Conservation (phyloP, 35 echinoderm and acorn worm genomes). For the Diadema setosum region DNA sequence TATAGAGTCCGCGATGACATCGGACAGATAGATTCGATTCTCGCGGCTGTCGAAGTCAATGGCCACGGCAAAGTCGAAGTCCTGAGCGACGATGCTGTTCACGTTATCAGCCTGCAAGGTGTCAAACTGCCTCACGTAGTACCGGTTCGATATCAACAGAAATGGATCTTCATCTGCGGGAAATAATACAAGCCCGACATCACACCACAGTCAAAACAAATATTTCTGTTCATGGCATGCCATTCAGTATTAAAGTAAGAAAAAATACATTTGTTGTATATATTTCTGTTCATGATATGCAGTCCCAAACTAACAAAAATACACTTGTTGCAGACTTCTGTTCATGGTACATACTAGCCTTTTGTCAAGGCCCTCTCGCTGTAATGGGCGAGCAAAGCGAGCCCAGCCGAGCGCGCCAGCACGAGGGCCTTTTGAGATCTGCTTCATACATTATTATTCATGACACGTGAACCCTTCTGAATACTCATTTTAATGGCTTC, state of each 20-base stretch:
- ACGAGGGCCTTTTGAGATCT: no score
- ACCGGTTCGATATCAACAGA: constrained; percentile 66
- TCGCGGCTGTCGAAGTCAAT: constrained; percentile 49
- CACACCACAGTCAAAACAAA: no score
- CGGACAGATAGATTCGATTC: constrained; percentile 30
- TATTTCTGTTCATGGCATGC: neutral
- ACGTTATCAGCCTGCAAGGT: neutral
- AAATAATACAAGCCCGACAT: no score
- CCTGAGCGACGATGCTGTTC: neutral
- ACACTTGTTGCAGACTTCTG: neutral
- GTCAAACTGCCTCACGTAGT: constrained; percentile 73
- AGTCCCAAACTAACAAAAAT: neutral
- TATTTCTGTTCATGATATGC: neutral
- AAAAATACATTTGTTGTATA: no score
- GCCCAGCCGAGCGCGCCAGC: no score
- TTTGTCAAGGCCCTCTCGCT: no score
- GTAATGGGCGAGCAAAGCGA: no score
- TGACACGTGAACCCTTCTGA: no score
- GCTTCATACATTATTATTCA: no score
- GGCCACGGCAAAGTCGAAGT: neutral
- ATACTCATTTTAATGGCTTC: no score
- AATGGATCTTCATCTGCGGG: constrained; percentile 41
- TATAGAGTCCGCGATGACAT: neutral
- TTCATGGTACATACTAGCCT: neutral
- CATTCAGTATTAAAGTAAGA: neutral